Evolutionary conservation across 2,113 vertebrate genomes (phyloP), one percentile per base, ranked within the genome.

Genomic region (Ceyx melanurus): DNA sequence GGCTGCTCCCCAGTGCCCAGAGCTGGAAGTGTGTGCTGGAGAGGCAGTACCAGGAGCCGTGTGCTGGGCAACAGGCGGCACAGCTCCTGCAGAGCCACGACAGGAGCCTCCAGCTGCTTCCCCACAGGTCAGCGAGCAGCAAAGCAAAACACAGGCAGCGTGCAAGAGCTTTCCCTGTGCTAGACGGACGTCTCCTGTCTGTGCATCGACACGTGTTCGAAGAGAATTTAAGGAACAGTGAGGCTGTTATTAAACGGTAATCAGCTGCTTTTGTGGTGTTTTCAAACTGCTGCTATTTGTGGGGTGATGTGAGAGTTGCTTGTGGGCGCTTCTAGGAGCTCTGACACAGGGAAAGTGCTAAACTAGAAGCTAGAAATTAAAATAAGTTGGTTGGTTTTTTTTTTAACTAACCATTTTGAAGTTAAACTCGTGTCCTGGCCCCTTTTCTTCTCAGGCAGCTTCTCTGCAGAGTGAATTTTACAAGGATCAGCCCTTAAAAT

Each of bases 221-320:
- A 87, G 96, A 94, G 21, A 98, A 99, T 84, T 29, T 98, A 26
- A 96, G 88, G 78, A 98, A 98, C 95, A 98, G 97, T 51, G 80
- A 92, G 28, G 70, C 92, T 82, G 97, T 96, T 71, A 80, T 89
- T 75, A 90, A 97, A 71, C 98, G 97, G 98, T 98, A 96, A 74
- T 48, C 11, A 77, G 11, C 20, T 0, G 28, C 0, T 26, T 62
- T 35, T 31, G 50, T 28, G 64, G 43, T 13, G 14, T 2, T 75
- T 64, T 19, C 4, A 17, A 23, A 43, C 11, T 1, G 2, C 37
- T 26, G 53, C 20, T 70, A 0, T 46, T 13, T n/a, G 40, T 57
- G 18, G 5, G 16, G 0, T 7, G 25, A 6, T 60, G 26, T 4
- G 14, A 21, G 19, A 33, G 37, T 50, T 19, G 21, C 17, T 45